A percentile compares a stretch with the other conserved stretches of the same genome.
Conservation (phyloP, 2,113 vertebrate genomes). For the Coptodon rendalli region DNA sequence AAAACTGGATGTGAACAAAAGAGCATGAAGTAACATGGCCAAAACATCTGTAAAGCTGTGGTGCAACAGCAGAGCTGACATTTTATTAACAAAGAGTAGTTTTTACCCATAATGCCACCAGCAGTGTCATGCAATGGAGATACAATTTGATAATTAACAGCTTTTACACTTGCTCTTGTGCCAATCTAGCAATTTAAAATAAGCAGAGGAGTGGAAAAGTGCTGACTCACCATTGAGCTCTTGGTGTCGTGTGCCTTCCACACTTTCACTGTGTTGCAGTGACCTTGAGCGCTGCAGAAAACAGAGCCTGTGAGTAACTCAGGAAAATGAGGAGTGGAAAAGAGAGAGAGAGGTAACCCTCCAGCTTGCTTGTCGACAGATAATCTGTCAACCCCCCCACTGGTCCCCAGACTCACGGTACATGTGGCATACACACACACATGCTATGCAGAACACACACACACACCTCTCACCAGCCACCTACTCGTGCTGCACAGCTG, state of each 20-base stretch:
- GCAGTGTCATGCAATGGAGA: background rate
- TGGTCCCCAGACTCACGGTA: constrained; percentile 51
- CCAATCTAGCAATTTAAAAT: constrained; percentile 30
- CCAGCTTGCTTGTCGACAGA: constrained; percentile 60
- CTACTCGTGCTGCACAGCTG: constrained; percentile 38
- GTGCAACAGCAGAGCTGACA: background rate
- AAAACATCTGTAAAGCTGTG: background rate
- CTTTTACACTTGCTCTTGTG: constrained; percentile 22
- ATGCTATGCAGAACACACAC: background rate
- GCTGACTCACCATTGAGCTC: constrained; percentile 63
- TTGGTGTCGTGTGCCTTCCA: constrained; percentile 41
- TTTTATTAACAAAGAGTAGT: background rate
- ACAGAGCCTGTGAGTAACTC: constrained; percentile 23
- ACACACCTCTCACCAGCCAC: constrained; percentile 21
- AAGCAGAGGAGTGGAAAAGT: constrained; percentile 45
- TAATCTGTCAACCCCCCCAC: constrained; percentile 67
- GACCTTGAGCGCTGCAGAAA: constrained; percentile 61
- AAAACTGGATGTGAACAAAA: background rate
- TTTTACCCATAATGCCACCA: background rate
- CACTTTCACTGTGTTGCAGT: constrained; percentile 66
- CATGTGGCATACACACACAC: constrained; percentile 38
- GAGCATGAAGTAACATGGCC: background rate
- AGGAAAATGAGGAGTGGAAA: constrained; percentile 17
- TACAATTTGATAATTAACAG: background rate
- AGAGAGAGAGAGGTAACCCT: constrained; percentile 49